A percentile compares a stretch with the other conserved stretches of the same genome.
These are phyloP conservation scores for Zaprionus ornatus DNA, from an alignment of 1,140 invertebrate species.

Conservation along the genomic window DNA sequence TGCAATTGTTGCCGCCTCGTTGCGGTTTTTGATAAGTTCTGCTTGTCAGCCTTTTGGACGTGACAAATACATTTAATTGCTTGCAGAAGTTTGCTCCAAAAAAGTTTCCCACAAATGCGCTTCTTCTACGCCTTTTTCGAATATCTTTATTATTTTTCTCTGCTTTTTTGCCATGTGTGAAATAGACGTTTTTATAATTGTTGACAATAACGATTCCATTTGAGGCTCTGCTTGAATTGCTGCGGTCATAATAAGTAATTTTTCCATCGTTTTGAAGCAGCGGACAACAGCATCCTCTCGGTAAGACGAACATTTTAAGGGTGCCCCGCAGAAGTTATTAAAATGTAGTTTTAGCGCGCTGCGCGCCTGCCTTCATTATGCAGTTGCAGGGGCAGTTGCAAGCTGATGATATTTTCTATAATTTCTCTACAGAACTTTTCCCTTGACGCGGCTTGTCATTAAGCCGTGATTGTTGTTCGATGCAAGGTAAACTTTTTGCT, in stretches of 20 bases:
- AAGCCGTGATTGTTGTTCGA: constrained; percentile 24
- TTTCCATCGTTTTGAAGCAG: constrained; percentile 18
- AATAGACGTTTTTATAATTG: constrained; percentile 72
- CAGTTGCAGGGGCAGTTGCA: constrained; percentile 4
- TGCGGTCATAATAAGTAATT: background rate
- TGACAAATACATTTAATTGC: constrained; percentile 80
- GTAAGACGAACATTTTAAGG: constrained; percentile 63
- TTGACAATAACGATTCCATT: constrained; percentile 68
- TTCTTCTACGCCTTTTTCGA: background rate
- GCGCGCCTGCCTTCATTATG: background rate
- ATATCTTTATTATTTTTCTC: constrained; percentile 16
- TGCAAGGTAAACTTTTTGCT: constrained; percentile 7
- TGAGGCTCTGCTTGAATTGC: constrained; percentile 24
- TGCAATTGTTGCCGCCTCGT: constrained; percentile 20
- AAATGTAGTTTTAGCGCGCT: constrained; percentile 40
- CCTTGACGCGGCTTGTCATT: constrained; percentile 30
- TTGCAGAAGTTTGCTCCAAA: constrained; percentile 65
- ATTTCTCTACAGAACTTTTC: constrained; percentile 1
- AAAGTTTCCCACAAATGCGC: constrained; percentile 54
- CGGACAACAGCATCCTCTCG: constrained; percentile 44
- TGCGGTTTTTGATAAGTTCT: constrained; percentile 59
- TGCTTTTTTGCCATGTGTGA: constrained; percentile 55
- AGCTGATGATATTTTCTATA: constrained; percentile 21
- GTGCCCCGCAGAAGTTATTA: constrained; percentile 37
- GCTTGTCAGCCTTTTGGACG: constrained; percentile 72